Percentiles rank a stretch among this genome's conserved stretches.
These are phyloP conservation scores for Holothuria leucospilota DNA, from an alignment of 53 echinoderm and acorn worm species.

Conservation along the genomic window DNA sequence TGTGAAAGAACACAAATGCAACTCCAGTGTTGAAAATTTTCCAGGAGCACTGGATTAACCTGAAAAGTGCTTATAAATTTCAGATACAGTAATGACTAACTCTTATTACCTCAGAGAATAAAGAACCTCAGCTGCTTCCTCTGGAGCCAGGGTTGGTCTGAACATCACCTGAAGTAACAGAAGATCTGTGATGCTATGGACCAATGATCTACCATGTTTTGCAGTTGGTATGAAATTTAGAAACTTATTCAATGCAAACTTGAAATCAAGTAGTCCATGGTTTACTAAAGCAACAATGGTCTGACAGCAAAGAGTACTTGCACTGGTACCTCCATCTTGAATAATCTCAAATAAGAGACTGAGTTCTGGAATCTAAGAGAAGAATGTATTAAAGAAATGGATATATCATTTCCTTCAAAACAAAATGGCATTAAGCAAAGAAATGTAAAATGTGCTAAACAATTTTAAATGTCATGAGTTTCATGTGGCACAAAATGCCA, in stretches of 20 bases:
- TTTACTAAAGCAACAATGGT: slow-evolving; percentile 67
- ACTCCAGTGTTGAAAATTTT: too few species aligned
- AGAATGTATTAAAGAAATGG: not conserved
- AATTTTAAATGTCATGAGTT: too few species aligned
- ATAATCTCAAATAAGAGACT: slow-evolving; percentile 72
- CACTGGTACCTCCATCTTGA: not conserved
- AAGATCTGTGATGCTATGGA: slow-evolving; percentile 53
- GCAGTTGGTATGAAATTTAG: slow-evolving; percentile 75
- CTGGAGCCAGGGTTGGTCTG: not conserved
- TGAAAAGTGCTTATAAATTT: too few species aligned
- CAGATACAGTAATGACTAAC: not conserved
- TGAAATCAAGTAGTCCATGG: slow-evolving; percentile 64
- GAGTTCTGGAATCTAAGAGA: slow-evolving; percentile 65
- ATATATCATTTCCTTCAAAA: too few species aligned
- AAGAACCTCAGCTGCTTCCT: not conserved
- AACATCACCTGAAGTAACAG: slow-evolving; percentile 56
- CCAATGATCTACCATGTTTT: slow-evolving; percentile 17
- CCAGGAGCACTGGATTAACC: too few species aligned
- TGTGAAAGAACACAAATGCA: too few species aligned
- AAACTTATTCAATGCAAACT: slow-evolving; percentile 61
- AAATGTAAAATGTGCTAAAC: too few species aligned
- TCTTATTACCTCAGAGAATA: slow-evolving; percentile 66
- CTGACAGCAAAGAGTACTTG: slow-evolving; percentile 59
- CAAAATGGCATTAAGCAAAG: too few species aligned
- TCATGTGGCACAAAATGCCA: too few species aligned